Evolutionary conservation across 2,888 invertebrate genomes (phyloP), one percentile per base, ranked within the genome.

Genomic region (Adelognathus sp.): DNA sequence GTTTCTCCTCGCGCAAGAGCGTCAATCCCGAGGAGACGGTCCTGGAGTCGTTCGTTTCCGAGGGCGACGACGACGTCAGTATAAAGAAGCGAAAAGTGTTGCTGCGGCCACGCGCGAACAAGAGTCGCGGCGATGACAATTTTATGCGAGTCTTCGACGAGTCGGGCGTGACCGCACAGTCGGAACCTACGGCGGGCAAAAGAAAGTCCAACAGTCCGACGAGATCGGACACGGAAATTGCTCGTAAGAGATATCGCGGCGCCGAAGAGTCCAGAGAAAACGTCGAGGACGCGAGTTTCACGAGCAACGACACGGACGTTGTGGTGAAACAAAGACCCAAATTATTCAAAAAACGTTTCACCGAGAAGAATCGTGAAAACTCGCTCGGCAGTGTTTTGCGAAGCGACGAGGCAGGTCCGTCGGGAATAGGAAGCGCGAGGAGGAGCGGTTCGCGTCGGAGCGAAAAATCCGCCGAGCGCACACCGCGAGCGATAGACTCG

Each of bases 291-390:
- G 11, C 29, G 1, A 67, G 16, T 14, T 7, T 11, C 0, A 70
- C 72, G 29, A 81, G 76, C 46, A 67, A 27, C 56, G 73, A 78
- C n/a, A 46, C 67, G 5, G 70, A 76, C 1, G 29, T 70, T 14
- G 9, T 64, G 6, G 33, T 39, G 0, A 71, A 64, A 31, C 4
- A 33, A 0, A 56, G 63, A 6, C 63, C 80, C 0, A 69, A 41
- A 11, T 2, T 54, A 0, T 72, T 80, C 31, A 72, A 60, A 14
- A 72, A 77, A 60, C 67, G 52, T 21, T 44, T 29, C 2, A 44
- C 21, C 9, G 56, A 24, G 39, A 11, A 39, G 39, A 16, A 46
- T 7, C 9, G 58, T 9, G 16, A 24, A n/a, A 27, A 6, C 7
- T 9, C 24, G 5, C 63, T 70, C 36, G 71, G 72, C 29, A 52